These are phyloP conservation scores for Tachysurus fulvidraco DNA, from an alignment of 2,113 vertebrate genomes.

Conservation along the genomic window DNA sequence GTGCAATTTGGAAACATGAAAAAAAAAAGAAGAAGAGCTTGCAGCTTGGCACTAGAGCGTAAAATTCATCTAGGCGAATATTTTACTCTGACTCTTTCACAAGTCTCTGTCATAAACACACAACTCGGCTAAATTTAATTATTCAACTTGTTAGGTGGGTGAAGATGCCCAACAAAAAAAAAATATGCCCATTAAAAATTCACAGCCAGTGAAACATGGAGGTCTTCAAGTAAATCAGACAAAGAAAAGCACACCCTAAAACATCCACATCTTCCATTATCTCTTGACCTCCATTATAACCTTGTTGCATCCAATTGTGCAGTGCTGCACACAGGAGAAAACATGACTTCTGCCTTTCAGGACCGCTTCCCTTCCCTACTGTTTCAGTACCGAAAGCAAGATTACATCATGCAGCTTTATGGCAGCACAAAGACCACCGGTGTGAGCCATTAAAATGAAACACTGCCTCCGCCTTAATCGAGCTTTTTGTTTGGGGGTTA, in stretches of 20 bases:
- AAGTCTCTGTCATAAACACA: not conserved
- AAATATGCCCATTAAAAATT: conserved; percentile 11
- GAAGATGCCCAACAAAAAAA: conserved; percentile 4
- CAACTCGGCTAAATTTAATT: conserved; percentile 15
- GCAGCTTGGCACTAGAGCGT: not conserved
- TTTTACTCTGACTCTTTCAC: not conserved
- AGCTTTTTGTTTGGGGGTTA: conserved; percentile 32
- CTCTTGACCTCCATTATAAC: conserved; percentile 13
- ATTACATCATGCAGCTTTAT: conserved; percentile 35
- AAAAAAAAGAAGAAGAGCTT: conserved; percentile 17
- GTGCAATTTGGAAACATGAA: conserved; percentile 32
- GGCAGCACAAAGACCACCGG: not conserved
- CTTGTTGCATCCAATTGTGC: conserved; percentile 30
- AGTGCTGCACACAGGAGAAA: not conserved
- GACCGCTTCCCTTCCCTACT: not conserved
- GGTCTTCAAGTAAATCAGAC: not conserved
- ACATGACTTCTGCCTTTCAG: conserved; percentile 28
- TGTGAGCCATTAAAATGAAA: conserved; percentile 26
- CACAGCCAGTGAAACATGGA: not conserved
- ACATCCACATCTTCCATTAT: conserved; percentile 21
- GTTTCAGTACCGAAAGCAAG: conserved; percentile 22
- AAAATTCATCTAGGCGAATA: conserved; percentile 11
- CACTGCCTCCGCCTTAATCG: conserved; percentile 21
- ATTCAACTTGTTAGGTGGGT: not conserved
- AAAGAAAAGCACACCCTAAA: conserved; percentile 1